A percentile compares a stretch with the other conserved stretches of the same genome.
Conservation (phyloP, 1,140 invertebrate species). For the Papilio polyxenes region DNA sequence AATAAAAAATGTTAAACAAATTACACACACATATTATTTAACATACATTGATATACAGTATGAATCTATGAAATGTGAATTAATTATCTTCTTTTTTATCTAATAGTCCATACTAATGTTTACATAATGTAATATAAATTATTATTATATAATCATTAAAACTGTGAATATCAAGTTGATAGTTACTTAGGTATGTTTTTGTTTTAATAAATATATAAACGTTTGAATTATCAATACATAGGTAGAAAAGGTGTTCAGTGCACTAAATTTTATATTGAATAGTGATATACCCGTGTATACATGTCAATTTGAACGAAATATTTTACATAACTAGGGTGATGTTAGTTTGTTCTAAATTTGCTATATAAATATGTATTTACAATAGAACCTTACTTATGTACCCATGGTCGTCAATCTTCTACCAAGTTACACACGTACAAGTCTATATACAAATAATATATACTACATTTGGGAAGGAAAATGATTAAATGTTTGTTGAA, state of each 20-base stretch:
- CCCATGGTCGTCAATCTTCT: slow-evolving; percentile 45
- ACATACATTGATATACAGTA: not conserved
- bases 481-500: not conserved
- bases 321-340: slow-evolving; percentile 54
- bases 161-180: not conserved
- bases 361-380: slow-evolving; percentile 61
- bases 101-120: not conserved
- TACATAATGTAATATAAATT: not conserved
- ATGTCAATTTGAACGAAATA: slow-evolving; percentile 56
- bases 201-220: slow-evolving; percentile 39
- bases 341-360: slow-evolving; percentile 49
- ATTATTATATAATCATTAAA: not conserved
- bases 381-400: slow-evolving; percentile 47
- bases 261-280: slow-evolving; percentile 63
- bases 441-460: not conserved
- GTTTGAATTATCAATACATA: slow-evolving; percentile 50
- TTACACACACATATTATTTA: not conserved
- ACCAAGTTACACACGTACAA: not conserved
- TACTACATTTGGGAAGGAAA: not conserved
- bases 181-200: slow-evolving; percentile 3
- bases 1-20: not conserved
- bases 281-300: slow-evolving; percentile 59
- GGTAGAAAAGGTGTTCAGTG: slow-evolving; percentile 64
- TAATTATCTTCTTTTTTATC: not conserved
- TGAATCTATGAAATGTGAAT: not conserved